phyloP scores from a whole-genome alignment of 2,113 vertebrate genomes.

The Triplophysa dalaica region DNA sequence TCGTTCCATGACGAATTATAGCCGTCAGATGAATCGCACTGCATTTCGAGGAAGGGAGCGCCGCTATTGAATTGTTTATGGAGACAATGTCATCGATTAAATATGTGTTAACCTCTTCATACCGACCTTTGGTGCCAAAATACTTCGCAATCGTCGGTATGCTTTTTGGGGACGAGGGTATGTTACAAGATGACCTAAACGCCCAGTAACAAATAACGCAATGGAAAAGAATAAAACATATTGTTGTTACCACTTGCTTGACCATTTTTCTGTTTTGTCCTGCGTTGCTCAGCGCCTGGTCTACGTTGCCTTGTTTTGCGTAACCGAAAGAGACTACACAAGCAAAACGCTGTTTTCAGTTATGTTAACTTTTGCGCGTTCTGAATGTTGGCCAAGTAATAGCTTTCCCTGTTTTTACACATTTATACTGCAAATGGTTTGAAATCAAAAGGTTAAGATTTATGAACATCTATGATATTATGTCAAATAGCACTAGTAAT shows the following conservation, averaged over 20 bases:
- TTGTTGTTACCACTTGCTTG: constrained; percentile 1
- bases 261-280: constrained; percentile 13
- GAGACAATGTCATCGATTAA: constrained; percentile 74
- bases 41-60: constrained; percentile 72
- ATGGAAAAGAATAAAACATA: constrained; percentile 22
- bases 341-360: background rate
- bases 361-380: background rate
- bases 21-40: constrained; percentile 79
- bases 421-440: background rate
- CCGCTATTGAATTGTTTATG: constrained; percentile 68
- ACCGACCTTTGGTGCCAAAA: constrained; percentile 89
- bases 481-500: no score
- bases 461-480: no score
- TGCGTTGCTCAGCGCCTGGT: background rate
- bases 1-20: constrained; percentile 87
- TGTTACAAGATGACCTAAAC: constrained; percentile 5
- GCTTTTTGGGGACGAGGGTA: background rate
- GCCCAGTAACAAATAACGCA: constrained; percentile 4
- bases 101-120: constrained; percentile 83
- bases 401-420: background rate
- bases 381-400: constrained; percentile 13
- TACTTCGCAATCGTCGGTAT: constrained; percentile 71
- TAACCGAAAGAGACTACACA: background rate
- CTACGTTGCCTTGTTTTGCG: background rate
- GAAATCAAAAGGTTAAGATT: background rate